phyloP scores from a whole-genome alignment of 2,113 vertebrate species.

The Hirundichthys speculiger region DNA sequence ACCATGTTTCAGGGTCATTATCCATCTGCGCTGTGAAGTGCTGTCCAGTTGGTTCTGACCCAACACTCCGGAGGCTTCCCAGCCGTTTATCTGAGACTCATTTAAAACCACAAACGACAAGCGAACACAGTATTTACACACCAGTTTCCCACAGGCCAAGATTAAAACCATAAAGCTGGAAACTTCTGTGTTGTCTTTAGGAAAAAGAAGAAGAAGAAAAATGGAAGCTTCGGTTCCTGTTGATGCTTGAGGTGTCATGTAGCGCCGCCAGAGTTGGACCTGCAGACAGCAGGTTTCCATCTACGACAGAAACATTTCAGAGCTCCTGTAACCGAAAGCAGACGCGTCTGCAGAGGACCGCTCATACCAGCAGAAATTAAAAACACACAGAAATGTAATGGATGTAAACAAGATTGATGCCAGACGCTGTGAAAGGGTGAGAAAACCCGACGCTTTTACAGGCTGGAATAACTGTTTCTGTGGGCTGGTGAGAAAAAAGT shows the following conservation, averaged over 20 bases:
- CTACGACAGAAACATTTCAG: slow-evolving; percentile 35
- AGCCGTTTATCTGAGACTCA: not conserved
- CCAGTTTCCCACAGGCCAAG: not conserved
- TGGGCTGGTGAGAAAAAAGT: slow-evolving; percentile 1
- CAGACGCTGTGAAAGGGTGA: slow-evolving; percentile 15
- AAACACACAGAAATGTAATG: slow-evolving; percentile 24
- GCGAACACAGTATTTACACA: not conserved
- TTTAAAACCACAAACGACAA: not conserved
- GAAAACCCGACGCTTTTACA: slow-evolving; percentile 1
- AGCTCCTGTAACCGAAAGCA: slow-evolving; percentile 64
- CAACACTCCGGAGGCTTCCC: no score
- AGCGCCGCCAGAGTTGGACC: slow-evolving; percentile 13
- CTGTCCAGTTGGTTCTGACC: no score
- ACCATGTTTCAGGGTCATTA: no score
- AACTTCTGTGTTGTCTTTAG: not conserved
- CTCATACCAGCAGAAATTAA: slow-evolving; percentile 11
- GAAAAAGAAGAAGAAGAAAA: not conserved
- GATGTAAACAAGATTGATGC: slow-evolving; percentile 38
- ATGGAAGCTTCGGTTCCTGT: slow-evolving; percentile 22
- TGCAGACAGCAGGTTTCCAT: slow-evolving; percentile 57
- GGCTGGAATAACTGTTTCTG: no score
- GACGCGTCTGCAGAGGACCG: slow-evolving; percentile 41
- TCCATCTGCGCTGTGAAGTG: no score
- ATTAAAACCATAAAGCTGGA: not conserved
- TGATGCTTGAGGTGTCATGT: slow-evolving; percentile 32